Conservation (phyloP, 2,888 invertebrate genomes). For the Argynnis bischoffii region DNA sequence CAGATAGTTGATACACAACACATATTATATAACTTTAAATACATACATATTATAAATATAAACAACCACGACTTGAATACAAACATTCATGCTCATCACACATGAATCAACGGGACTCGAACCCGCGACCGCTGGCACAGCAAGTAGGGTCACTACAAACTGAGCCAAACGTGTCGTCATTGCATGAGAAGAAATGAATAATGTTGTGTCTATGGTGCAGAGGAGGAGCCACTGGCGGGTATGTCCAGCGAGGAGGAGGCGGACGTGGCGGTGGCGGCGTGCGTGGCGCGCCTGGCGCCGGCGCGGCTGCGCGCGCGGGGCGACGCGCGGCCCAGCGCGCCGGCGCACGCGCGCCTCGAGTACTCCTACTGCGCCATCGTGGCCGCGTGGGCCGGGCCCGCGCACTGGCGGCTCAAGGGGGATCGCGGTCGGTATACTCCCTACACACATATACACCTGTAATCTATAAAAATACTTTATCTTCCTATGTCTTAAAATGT, state of each 20-base stretch:
- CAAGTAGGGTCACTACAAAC: no score
- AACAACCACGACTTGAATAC: no score
- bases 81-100: not conserved
- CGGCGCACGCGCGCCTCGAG: conserved; percentile 80
- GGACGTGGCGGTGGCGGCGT: conserved; percentile 64
- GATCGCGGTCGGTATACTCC: conserved; percentile 54
- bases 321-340: conserved; percentile 81
- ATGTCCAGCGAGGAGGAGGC: conserved; percentile 74
- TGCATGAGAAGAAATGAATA: no score
- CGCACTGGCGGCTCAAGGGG: conserved; percentile 89
- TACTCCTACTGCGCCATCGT: conserved; percentile 86
- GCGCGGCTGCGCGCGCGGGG: conserved; percentile 58
- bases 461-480: no score
- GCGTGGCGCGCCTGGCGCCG: conserved; percentile 48
- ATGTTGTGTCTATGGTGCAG: conserved; percentile 43
- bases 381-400: conserved; percentile 90
- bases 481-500: no score
- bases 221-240: conserved; percentile 72
- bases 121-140: no score
- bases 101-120: no score
- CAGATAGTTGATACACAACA: no score
- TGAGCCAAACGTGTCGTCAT: no score
- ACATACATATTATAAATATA: no score
- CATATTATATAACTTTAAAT: no score
- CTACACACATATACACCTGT: not conserved